A percentile compares a stretch with the other conserved stretches of the same genome.
These are phyloP conservation scores for Tupaia chinensis DNA, from an alignment of 2,113 vertebrate genomes.

Conservation along the genomic window DNA sequence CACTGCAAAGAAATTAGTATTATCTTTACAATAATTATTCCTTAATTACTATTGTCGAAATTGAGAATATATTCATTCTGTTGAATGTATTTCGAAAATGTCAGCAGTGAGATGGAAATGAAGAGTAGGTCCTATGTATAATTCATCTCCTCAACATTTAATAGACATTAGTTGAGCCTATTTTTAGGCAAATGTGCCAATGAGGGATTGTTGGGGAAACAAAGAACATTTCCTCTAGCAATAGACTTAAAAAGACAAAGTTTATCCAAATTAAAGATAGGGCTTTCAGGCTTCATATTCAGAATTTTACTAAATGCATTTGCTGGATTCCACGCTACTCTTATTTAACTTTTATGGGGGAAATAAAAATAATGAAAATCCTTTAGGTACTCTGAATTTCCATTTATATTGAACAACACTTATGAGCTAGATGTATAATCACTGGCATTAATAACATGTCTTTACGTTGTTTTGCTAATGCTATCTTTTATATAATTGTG, in stretches of 20 bases:
- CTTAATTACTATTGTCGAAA: neutral
- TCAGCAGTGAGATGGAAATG: neutral
- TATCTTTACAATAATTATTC: neutral
- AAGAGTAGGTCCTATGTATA: neutral
- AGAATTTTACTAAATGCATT: neutral
- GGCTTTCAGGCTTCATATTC: neutral
- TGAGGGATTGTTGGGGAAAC: neutral
- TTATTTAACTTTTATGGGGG: neutral
- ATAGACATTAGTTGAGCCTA: neutral
- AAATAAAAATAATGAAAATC: neutral
- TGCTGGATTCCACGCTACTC: neutral
- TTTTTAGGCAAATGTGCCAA: neutral
- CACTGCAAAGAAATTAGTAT: neutral
- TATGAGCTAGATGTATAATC: neutral
- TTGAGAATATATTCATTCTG: neutral
- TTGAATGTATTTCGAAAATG: neutral
- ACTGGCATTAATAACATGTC: neutral
- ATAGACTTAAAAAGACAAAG: neutral
- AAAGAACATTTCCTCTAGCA: neutral
- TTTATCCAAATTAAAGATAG: neutral
- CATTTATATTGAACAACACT: neutral
- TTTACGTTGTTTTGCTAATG: neutral
- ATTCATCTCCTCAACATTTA: neutral
- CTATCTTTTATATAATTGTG: neutral
- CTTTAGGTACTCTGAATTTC: neutral